phyloP scores from a whole-genome alignment of 2,797 vertebrate species.

The Microctenopoma lineatum region DNA sequence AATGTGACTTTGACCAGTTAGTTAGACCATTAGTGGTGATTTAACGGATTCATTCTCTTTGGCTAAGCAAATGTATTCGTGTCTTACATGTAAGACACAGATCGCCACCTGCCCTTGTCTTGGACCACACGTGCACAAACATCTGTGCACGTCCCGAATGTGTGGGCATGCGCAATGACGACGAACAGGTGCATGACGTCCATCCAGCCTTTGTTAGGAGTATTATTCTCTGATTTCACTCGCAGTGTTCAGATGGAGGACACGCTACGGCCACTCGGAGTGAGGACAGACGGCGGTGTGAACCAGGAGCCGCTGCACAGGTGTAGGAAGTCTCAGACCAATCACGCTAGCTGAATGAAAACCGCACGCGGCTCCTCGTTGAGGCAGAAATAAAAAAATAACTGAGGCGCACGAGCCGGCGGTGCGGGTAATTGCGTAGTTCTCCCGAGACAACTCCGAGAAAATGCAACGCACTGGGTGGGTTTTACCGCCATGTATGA shows the following conservation, averaged over 20 bases:
- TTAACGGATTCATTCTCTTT: background rate
- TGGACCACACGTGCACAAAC: slow-evolving; percentile 28
- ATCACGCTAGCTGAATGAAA: slow-evolving; percentile 1
- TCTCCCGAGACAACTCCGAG: background rate
- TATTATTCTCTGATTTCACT: background rate
- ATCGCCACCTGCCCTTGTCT: slow-evolving; percentile 16
- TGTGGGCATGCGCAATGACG: slow-evolving; percentile 67
- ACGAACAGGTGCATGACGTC: slow-evolving; percentile 56
- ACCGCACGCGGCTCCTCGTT: background rate
- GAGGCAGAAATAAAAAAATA: background rate
- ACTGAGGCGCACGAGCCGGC: slow-evolving; percentile 11
- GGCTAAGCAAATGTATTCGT: too few relatives aligned
- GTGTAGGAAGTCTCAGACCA: slow-evolving; percentile 6
- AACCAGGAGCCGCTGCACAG: slow-evolving; percentile 14
- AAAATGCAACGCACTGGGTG: background rate
- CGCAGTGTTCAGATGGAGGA: background rate
- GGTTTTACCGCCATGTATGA: background rate
- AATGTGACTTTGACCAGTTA: too few relatives aligned
- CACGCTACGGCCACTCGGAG: background rate
- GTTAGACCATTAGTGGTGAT: too few relatives aligned
- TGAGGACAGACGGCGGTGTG: background rate
- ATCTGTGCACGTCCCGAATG: slow-evolving; percentile 10
- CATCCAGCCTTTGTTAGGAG: slow-evolving; percentile 15
- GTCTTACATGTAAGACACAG: background rate
- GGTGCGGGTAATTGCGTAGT: background rate